Evolutionary conservation across 1,140 invertebrate genomes (phyloP).

Genomic region (Aphelinus certus): DNA sequence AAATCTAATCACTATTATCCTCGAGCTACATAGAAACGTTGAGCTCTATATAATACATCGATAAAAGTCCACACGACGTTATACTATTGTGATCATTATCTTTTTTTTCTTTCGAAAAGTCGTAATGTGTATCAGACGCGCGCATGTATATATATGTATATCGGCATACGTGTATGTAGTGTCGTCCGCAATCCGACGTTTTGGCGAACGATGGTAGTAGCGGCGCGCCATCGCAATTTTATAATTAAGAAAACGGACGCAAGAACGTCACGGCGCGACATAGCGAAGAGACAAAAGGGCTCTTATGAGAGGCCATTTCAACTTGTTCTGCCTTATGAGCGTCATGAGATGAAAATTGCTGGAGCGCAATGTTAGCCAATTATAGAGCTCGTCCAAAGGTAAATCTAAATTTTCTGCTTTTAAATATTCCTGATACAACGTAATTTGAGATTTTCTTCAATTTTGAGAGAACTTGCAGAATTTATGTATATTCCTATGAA

Average conservation of each 20-base stretch:
- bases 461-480: no score
- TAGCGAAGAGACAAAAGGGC: slow-evolving; percentile 29
- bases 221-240: slow-evolving; percentile 26
- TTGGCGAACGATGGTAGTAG: slow-evolving; percentile 8
- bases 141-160: not conserved
- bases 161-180: not conserved
- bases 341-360: slow-evolving; percentile 31
- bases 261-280: slow-evolving; percentile 20
- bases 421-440: no score
- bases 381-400: slow-evolving; percentile 4
- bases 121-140: not conserved
- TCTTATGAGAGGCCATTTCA: slow-evolving; percentile 27
- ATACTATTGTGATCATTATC: not conserved
- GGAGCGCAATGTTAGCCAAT: not conserved
- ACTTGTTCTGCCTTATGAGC: slow-evolving; percentile 25
- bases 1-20: not conserved
- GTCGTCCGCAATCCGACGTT: not conserved
- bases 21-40: not conserved
- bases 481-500: no score
- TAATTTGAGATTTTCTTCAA: no score
- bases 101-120: not conserved
- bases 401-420: no score
- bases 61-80: no score
- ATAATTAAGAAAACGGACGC: slow-evolving; percentile 31
- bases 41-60: no score